Conservation (phyloP, 2,888 invertebrate genomes). For the Dryobota labecula region DNA sequence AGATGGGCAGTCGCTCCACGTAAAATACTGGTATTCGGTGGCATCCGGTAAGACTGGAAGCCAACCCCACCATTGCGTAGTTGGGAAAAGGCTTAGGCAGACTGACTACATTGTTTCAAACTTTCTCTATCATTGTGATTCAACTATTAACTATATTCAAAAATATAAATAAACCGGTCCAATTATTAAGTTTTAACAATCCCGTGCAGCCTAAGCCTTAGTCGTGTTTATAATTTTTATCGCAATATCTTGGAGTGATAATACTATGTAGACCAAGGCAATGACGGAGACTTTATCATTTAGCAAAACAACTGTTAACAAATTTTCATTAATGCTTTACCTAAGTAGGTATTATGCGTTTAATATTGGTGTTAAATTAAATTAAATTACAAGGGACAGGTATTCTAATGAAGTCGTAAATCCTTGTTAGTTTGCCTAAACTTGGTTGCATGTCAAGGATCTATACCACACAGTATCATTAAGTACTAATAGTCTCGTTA, state of each 20-base stretch:
- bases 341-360: background rate
- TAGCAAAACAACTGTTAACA: constrained; percentile 34
- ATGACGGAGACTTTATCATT: constrained; percentile 53
- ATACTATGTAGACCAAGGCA: constrained; percentile 70
- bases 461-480: no score
- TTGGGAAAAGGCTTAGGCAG: background rate
- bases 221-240: constrained; percentile 38
- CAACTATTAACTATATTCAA: no score
- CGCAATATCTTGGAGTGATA: constrained; percentile 42
- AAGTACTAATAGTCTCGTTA: background rate
- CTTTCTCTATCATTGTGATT: background rate
- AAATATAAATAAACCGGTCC: background rate
- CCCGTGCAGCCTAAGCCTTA: constrained; percentile 10
- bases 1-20: background rate
- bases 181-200: no score
- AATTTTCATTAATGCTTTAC: constrained; percentile 18
- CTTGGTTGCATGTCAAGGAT: constrained; percentile 2
- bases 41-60: background rate
- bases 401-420: background rate
- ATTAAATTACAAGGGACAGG: background rate
- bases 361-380: constrained; percentile 3
- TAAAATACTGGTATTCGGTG: background rate
- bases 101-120: no score
- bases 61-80: background rate
- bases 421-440: background rate